Evolutionary conservation across 2,888 invertebrate species (phyloP).

Genomic region (Drosophila pseudotakahashii): DNA sequence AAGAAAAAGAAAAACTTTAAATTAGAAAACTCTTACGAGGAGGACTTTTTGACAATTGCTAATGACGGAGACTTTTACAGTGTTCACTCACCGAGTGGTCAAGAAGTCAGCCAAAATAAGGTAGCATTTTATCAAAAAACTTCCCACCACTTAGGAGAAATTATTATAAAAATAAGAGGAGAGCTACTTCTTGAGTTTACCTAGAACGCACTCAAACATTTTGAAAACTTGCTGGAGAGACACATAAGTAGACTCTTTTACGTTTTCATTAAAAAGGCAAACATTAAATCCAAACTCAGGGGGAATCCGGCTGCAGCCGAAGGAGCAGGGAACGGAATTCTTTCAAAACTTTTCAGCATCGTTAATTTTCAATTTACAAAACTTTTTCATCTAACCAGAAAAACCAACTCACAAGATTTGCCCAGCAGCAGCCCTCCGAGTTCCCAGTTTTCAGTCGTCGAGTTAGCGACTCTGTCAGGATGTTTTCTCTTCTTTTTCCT

Average conservation of each 20-base stretch:
- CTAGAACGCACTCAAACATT: conserved; percentile 16
- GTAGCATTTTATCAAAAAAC: background rate
- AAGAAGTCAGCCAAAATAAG: background rate
- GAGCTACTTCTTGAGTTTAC: background rate
- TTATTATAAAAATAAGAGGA: background rate
- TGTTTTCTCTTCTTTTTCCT: conserved; percentile 7
- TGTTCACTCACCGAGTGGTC: background rate
- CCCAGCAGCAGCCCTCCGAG: conserved; percentile 27
- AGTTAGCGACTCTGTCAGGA: conserved; percentile 50
- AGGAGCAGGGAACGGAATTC: conserved; percentile 51
- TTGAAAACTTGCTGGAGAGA: conserved; percentile 13
- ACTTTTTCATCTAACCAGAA: conserved; percentile 67
- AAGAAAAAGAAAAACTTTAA: conserved; percentile 17
- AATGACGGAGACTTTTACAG: background rate
- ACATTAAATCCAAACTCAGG: conserved; percentile 44
- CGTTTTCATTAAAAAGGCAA: conserved; percentile 57
- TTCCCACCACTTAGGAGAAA: background rate
- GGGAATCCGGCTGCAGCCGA: conserved; percentile 48
- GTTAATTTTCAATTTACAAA: conserved; percentile 77
- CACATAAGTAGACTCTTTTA: conserved; percentile 40
- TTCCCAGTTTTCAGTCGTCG: conserved; percentile 31
- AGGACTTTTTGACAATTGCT: conserved; percentile 19
- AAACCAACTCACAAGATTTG: conserved; percentile 47
- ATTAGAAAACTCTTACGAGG: conserved; percentile 22
- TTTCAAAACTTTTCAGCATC: conserved; percentile 74